Evolutionary conservation across 2,888 invertebrate genomes (phyloP), one percentile per base, ranked within the genome.

Genomic region (Eupithecia subfuscata): DNA sequence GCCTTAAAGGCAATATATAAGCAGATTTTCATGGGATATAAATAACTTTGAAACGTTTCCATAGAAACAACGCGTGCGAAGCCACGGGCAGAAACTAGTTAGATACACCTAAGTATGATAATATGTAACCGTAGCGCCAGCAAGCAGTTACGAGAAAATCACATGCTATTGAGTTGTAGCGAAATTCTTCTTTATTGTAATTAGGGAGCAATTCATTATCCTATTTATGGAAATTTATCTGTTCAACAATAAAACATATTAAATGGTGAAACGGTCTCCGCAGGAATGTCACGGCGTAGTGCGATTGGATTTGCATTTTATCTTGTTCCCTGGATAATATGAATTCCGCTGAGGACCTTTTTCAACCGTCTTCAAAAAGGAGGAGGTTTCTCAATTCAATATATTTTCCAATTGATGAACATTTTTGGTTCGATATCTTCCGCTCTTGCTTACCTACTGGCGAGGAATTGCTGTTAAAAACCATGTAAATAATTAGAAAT

Each of bases 341-440:
- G 64, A 64, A 60, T 60, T 60, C 60, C 60, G 2, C 60, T 60
- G 22, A 56, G 14, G 60, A n/a, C 60, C 60, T 22, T 64, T 64
- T 34, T 34, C 22, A 18, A 64, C 8, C 2, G 14, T 34, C 2
- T 64, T 18, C 64, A 34, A 64, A 18, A 64, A 18, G 34, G 1
- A 34, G 22, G 7, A 30, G 6, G 63, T 45, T 63, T 30, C 63
- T 63, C 30, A 16, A 30, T 60, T 25, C 6, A 40, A 40, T 11
- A 40, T 40, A 3, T 40, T 40, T 40, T 1, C 40, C 12, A 43
- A 12, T 12, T 43, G 40, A 12, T 43, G 6, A 40, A 40, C 40
- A 37, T 40, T 40, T 40, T 40, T 40, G 11, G 9, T 40, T 40
- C 6, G 40, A 40, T 40, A 9, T 9, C 40, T 40, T 40, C 40